Percentiles rank a stretch among this genome's conserved stretches.
phyloP scores from a whole-genome alignment of 1,140 invertebrate genomes.

The Mesaphorura yosii region DNA sequence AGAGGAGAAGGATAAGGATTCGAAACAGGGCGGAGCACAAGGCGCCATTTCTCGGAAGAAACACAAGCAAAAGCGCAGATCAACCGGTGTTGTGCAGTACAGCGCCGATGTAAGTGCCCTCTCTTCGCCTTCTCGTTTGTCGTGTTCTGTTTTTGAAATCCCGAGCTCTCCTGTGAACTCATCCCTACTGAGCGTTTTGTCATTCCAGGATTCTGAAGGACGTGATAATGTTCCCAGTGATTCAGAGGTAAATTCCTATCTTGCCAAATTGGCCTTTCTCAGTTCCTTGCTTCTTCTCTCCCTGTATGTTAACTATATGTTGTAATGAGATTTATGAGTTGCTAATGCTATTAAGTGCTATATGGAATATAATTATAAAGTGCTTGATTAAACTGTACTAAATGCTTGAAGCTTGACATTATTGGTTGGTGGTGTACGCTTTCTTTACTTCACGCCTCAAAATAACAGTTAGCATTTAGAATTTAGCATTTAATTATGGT shows the following conservation, averaged over 20 bases:
- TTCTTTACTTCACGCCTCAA: no score
- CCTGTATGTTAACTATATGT: neutral
- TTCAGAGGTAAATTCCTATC: slow-evolving; percentile 23
- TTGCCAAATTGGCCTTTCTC: neutral
- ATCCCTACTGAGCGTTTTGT: slow-evolving; percentile 6
- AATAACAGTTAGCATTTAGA: no score
- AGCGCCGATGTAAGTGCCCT: slow-evolving; percentile 22
- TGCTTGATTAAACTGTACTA: no score
- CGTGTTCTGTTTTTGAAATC: slow-evolving; percentile 8
- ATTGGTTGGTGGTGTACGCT: no score
- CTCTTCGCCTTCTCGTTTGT: neutral
- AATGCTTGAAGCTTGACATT: no score
- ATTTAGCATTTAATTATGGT: no score
- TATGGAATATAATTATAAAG: no score
- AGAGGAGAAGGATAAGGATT: slow-evolving; percentile 33
- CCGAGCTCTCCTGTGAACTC: slow-evolving; percentile 12
- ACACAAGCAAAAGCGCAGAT: slow-evolving; percentile 38
- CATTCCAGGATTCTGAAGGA: slow-evolving; percentile 20
- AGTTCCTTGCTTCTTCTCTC: neutral
- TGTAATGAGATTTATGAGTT: neutral
- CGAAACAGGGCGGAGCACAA: slow-evolving; percentile 29
- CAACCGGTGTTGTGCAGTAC: slow-evolving; percentile 32
- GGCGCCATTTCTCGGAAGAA: slow-evolving; percentile 34
- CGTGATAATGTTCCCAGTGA: slow-evolving; percentile 22
- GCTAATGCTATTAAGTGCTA: no score